Conservation (phyloP, 2,888 invertebrate genomes). For the Mythimna ferrago region DNA sequence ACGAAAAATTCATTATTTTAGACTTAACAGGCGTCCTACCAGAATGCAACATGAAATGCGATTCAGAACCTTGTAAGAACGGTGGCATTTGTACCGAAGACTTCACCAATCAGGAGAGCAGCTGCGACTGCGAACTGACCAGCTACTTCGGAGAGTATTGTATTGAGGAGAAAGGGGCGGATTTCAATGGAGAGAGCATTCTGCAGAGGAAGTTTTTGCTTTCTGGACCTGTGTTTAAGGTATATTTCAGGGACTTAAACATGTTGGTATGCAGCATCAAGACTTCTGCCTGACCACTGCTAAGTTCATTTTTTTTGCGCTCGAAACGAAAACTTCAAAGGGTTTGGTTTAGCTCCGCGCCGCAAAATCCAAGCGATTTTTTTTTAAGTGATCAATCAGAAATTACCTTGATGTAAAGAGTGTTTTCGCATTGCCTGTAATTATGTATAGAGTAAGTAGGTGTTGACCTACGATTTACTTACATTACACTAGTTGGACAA, state of each 20-base stretch:
- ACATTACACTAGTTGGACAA: too few species aligned
- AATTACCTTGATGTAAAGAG: too few species aligned
- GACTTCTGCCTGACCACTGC: too few species aligned
- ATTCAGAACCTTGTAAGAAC: constrained; percentile 96
- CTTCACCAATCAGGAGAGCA: constrained; percentile 95
- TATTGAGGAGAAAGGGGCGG: constrained; percentile 97
- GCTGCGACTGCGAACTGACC: constrained; percentile 97
- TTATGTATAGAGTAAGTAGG: too few species aligned
- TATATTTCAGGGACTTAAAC: constrained; percentile 44
- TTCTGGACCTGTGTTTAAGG: constrained; percentile 92
- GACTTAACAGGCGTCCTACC: constrained; percentile 93
- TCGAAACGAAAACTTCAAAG: too few species aligned
- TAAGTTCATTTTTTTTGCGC: too few species aligned
- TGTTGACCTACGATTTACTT: too few species aligned
- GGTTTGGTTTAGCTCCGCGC: too few species aligned
- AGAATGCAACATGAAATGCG: constrained; percentile 97
- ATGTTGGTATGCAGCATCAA: too few species aligned
- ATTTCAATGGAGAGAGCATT: constrained; percentile 96
- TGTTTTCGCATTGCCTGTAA: too few species aligned
- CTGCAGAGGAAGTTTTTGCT: constrained; percentile 94
- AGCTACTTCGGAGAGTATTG: constrained; percentile 97
- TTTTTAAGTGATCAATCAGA: too few species aligned
- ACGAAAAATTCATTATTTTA: constrained; percentile 65
- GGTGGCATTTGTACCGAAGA: constrained; percentile 97
- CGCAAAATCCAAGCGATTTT: too few species aligned